Evolutionary conservation across 2,888 invertebrate genomes (phyloP), one percentile per base, ranked within the genome.

Genomic region (Leptopilina syphax): DNA sequence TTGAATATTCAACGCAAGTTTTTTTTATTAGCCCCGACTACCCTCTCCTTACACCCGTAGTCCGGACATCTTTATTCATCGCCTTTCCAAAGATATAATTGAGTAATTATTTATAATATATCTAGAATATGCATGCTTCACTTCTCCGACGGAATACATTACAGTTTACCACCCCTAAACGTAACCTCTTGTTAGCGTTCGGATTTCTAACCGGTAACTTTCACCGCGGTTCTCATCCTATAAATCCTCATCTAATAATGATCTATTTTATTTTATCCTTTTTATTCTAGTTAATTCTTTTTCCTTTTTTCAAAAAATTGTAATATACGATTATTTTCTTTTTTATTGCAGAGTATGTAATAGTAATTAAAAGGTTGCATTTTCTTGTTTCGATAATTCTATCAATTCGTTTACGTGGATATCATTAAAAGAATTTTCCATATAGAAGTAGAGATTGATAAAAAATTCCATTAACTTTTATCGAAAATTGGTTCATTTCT

Each of bases 51-150:
- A 83, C 83, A 85, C 86, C 88, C 86, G 84, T 89, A 87, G 88
- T 86, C 86, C 88, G 84, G 87, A 88, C 91, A 92, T 92, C 91
- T 92, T 92, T 92, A 92, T 92, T 92, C 91, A 92, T 92, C 90
- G 90, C 89, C 91, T 91, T 91, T 91, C 91, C 91, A 91, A 92
- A 92, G 91, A 92, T 92, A 91, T 92, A 92, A 92, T 92, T 92
- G 91, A 92, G 91, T 92, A 91, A 92, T 92, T 91, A 92, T 92
- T 92, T 92, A 92, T 92, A 92, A 92, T 92, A 92, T 92, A 91
- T 92, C 91, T 91, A 91, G 91, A 92, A 92, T 92, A 92, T 92
- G 91, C 91, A 92, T 92, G 91, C 91, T 91, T 92, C 91, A 90
- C 91, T 91, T 91, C 90, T 91, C 88, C 88, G 85, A 86, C 87